phyloP scores from a whole-genome alignment of 2,888 invertebrate species.

The Syrista parreyssii region DNA sequence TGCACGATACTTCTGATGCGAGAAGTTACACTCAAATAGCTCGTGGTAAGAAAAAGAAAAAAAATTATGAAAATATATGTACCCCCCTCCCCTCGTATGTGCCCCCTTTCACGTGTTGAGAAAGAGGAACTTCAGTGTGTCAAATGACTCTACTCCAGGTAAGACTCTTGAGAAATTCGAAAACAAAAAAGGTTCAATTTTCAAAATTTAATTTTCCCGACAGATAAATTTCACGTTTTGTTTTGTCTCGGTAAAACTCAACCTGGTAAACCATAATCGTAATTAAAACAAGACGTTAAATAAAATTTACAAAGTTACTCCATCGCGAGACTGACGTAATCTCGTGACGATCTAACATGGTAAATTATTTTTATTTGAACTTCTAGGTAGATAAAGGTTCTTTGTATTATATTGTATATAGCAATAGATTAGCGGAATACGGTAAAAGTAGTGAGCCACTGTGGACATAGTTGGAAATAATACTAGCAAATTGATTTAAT shows the following conservation, averaged over 20 bases:
- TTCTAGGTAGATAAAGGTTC: constrained; percentile 49
- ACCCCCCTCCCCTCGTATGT: too few relatives aligned
- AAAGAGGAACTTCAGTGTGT: background rate
- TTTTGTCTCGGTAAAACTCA: background rate
- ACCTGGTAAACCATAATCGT: background rate
- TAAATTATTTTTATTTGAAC: constrained; percentile 50
- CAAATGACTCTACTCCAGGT: background rate
- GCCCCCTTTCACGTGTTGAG: background rate
- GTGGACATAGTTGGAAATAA: background rate
- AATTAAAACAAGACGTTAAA: background rate
- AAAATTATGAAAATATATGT: background rate
- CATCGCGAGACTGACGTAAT: background rate
- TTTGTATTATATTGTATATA: constrained; percentile 65
- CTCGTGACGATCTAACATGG: constrained; percentile 12
- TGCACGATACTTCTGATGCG: background rate
- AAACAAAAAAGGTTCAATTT: background rate
- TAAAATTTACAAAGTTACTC: background rate
- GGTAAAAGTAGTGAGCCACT: constrained; percentile 7
- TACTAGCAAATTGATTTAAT: background rate
- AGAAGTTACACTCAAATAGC: background rate
- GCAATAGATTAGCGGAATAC: constrained; percentile 47
- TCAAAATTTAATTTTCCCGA: background rate
- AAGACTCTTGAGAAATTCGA: background rate
- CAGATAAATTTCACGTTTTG: background rate
- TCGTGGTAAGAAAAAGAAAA: background rate